phyloP scores from a whole-genome alignment of 1,140 invertebrate genomes.

The Apis laboriosa region DNA sequence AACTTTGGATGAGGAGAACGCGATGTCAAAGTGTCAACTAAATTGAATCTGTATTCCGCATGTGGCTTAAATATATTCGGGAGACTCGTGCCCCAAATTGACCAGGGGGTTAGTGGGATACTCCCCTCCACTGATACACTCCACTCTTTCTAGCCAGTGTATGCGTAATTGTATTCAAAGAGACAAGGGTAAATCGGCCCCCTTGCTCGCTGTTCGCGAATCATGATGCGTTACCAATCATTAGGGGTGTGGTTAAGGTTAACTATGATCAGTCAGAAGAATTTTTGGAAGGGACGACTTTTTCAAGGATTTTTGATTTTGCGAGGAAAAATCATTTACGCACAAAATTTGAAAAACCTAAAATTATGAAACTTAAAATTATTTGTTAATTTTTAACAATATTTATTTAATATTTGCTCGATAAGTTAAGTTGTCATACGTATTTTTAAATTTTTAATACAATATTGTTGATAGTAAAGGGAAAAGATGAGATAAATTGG shows the following conservation, averaged over 20 bases:
- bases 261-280: background rate
- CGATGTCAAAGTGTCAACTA: conserved; percentile 56
- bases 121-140: conserved; percentile 12
- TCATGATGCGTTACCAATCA: background rate
- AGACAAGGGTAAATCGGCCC: conserved; percentile 30
- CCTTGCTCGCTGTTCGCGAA: conserved; percentile 12
- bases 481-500: too few species aligned
- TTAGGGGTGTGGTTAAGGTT: background rate
- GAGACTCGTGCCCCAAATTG: conserved; percentile 43
- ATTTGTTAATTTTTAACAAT: accelerated
- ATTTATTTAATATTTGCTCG: background rate
- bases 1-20: background rate
- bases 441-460: too few species aligned
- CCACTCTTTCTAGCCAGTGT: conserved; percentile 15
- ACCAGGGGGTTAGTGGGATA: conserved; percentile 1
- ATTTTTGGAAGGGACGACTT: too few species aligned
- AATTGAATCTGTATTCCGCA: conserved; percentile 43
- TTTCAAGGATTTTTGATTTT: too few species aligned
- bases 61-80: conserved; percentile 63
- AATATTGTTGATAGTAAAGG: too few species aligned
- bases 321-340: too few species aligned
- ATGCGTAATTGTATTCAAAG: conserved; percentile 72
- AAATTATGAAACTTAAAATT: background rate
- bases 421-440: accelerated
- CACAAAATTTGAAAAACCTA: background rate